These are phyloP conservation scores for Baryphthengus martii DNA, from an alignment of 2,113 vertebrate species.

Conservation along the genomic window DNA sequence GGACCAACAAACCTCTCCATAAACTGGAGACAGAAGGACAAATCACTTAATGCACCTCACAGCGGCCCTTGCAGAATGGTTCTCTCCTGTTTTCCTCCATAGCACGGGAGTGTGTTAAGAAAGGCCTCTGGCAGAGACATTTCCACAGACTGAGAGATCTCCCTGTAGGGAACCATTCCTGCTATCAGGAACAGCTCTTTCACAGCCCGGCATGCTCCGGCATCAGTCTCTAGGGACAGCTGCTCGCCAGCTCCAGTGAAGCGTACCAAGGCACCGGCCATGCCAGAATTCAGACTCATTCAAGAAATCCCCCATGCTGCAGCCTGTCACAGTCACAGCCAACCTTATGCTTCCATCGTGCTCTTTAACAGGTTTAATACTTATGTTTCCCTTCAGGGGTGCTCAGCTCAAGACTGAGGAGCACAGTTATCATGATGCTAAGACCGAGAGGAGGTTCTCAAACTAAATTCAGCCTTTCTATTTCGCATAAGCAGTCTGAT, in stretches of 20 bases:
- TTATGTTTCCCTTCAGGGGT: not conserved
- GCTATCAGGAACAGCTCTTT: not conserved
- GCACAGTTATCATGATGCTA: not conserved
- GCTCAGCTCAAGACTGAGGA: not conserved
- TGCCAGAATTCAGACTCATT: not conserved
- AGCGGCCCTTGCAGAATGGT: no score
- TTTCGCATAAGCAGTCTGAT: not conserved
- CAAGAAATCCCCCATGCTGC: not conserved
- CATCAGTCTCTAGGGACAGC: not conserved
- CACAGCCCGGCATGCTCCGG: not conserved
- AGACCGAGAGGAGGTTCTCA: not conserved
- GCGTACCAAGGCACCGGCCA: not conserved
- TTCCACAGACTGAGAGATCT: not conserved
- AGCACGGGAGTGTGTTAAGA: not conserved
- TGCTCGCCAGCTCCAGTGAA: not conserved
- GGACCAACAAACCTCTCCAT: not conserved
- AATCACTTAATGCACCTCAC: not conserved
- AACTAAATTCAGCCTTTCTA: not conserved
- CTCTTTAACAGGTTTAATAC: not conserved
- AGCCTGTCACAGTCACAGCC: not conserved
- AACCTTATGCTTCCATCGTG: not conserved
- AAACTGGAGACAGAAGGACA: not conserved
- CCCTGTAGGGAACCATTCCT: not conserved
- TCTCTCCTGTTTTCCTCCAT: no score
- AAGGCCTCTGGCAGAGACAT: not conserved